Evolutionary conservation across 2,797 vertebrate genomes (phyloP), one percentile per base, ranked within the genome.

Genomic region (Cichlasoma orientale): DNA sequence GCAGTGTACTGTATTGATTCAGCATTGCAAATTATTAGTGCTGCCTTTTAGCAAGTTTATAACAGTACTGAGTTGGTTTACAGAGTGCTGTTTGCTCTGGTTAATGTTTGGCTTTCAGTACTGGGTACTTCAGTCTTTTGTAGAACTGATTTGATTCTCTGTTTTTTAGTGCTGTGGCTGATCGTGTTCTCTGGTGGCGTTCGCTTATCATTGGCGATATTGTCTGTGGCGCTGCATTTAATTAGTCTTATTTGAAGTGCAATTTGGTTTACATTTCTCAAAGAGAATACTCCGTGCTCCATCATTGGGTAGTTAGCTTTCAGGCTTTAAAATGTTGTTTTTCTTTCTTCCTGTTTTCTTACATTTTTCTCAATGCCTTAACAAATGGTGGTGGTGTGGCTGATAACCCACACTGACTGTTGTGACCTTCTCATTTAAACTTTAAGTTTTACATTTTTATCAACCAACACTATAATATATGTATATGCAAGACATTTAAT

Each of bases 161-260:
- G 16, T 50, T 68, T 31, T 66, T 50, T 13, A 68, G 25, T 29
- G 61, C 61, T 19, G 9, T 47, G 61, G 61, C 41, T 68, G 41
- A 29, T 68, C 29, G 61, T n/a, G 41, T 68, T 41, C 18, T 68
- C 18, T 29, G 63, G 25, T 68, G 63, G 18, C 29, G 11, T 50
- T 50, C 25, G 4, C 44, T 52, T 68, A 50, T 68, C 1, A 0
- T 18, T 50, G 25, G 25, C n/a, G 44, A 68, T 31, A 68, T 52
- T 68, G 63, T 68, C 63, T 29, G 63, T 68, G 63, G 25, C 29
- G 25, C 25, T 68, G 63, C 25, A 52, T 68, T 68, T 68, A 68
- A 52, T 52, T 52, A n/a, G 63, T 68, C 11, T 68, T 4, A 68
- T 68, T 68, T 52, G 63, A 68, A 68, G 63, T 50, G 44, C 29